Evolutionary conservation across 2,113 vertebrate species (phyloP), one percentile per base, ranked within the genome.

Genomic region (Shinisaurus crocodilurus): DNA sequence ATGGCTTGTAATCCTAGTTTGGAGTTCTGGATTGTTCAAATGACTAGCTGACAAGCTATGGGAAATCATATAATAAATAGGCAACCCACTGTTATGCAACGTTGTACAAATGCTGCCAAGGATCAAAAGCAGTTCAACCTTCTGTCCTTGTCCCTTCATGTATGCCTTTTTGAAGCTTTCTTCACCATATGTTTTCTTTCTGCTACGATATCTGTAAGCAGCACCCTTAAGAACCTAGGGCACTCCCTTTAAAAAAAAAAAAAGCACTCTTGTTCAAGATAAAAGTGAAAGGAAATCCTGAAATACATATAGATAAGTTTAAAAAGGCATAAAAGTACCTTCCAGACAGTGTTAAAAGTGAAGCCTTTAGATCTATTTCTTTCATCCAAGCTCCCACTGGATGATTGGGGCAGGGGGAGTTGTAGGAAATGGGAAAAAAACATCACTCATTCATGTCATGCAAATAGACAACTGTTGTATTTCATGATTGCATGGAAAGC

Each of bases 281-380:
- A 69, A 93, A 94, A 95, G 92, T 74, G 90, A 90, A 93, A 93
- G 88, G 32, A 63, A 54, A 63, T 63, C 90, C 86, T 0, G 25
- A 90, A 95, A 95, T 94, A 88, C 82, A 94, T 92, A 95, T 86
- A 95, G 93, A 96, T 95, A 94, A 90, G 69, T 7, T 89, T 12
- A 54, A 87, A 69, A 89, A 92, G 16, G 3, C 8, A 91, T 69
- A 84, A 82, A 91, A 92, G 54, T 93, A 93, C 89, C 91, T 95
- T 70, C 48, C 86, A 93, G 95, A 86, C 82, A 92, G 43, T 83
- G 81, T 91, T 91, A 20, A 91, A 91, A 82, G 67, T 93, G 82
- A 92, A 93, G 85, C 45, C 84, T 94, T 96, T 88, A 92, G 92
- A 95, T 90, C 88, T 92, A 48, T 83, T 95, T 92, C 93, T 96